Percentiles rank a stretch among this genome's conserved stretches.
Conservation (phyloP, 64 coral and sea anemone species). For the Platygyra sinensis region DNA sequence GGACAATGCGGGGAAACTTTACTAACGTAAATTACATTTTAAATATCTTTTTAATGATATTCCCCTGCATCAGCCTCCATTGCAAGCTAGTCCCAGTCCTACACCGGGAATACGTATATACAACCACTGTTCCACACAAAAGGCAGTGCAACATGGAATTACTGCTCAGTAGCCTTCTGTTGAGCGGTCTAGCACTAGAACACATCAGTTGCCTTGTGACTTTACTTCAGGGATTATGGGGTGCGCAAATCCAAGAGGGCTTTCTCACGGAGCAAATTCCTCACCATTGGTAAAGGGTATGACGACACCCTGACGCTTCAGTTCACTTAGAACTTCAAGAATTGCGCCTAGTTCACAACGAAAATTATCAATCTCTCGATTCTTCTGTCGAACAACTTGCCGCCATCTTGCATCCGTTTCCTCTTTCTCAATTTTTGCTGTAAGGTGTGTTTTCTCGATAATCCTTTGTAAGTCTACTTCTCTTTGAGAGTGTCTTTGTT, state of each 20-base stretch:
- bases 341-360: slow-evolving; percentile 86
- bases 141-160: too few species aligned
- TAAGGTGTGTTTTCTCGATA: slow-evolving; percentile 82
- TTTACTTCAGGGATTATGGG: background rate
- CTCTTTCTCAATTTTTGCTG: slow-evolving; percentile 88
- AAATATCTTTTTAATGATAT: too few species aligned
- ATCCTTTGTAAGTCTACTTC: slow-evolving; percentile 86
- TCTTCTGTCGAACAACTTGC: slow-evolving; percentile 75
- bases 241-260: background rate
- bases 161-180: too few species aligned
- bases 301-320: slow-evolving; percentile 86
- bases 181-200: too few species aligned
- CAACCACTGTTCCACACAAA: too few species aligned
- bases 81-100: too few species aligned
- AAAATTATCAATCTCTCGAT: slow-evolving; percentile 94
- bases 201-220: too few species aligned
- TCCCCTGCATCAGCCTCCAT: too few species aligned
- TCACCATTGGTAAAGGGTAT: slow-evolving; percentile 56
- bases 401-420: slow-evolving; percentile 76
- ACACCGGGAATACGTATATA: too few species aligned
- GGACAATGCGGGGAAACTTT: too few species aligned
- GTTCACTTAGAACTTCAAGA: slow-evolving; percentile 83
- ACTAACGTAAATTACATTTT: too few species aligned
- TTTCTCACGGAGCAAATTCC: background rate
- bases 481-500: slow-evolving; percentile 74